Base-by-base conservation (phyloP, 2,797 vertebrate species). In the Sphenodon punctatus region DNA sequence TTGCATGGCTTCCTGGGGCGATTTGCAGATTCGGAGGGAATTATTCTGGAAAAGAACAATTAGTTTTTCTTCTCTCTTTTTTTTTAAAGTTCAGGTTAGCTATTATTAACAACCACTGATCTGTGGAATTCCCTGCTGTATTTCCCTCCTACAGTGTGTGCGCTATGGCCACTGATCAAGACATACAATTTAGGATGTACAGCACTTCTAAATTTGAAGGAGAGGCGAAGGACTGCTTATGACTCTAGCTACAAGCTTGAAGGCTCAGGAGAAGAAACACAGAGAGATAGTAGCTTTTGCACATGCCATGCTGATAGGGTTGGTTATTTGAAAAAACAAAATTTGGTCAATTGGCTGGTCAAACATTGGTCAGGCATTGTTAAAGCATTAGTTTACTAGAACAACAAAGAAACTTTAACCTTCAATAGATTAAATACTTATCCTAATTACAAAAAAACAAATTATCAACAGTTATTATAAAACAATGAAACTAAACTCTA, bases 1-100 rank as follows among this genome's bases (percentile, higher is more conserved):
- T 99, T 99, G 91, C 99, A 99, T 2, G 99, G 98, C 92, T 99
- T 99, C 88, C 98, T 96, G 25, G 97, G 98, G 27, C 99, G 97
- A 38, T 97, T 97, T 56, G 97, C 95, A 11, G 98, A 94, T 80
- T 99, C 98, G 34, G 98, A 96, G 67, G 96, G 84, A 75, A 96
- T 96, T 84, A 97, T 95, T 79, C 96, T 97, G 61, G 15, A 75
- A n/a, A 65, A n/a, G 30, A 19, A 11, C 59, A 49, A 14, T 67
- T 2, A 43, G 39, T 9, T 46, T 9, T 46, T 32, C 43, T 74
- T 78, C 43, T 80, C 78, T 23, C 36, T 36, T 34, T 36, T 34
- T 27, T 64, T 41, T 75, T 82, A 30, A 64, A 75, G 43, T 39
- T 70, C 5, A 75, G 63, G 16, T 43, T 53, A 75, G 55, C 3